Percentiles rank a stretch among this genome's conserved stretches.
phyloP scores from a whole-genome alignment of 2,888 invertebrate genomes.

The Subacronicta megacephala region DNA sequence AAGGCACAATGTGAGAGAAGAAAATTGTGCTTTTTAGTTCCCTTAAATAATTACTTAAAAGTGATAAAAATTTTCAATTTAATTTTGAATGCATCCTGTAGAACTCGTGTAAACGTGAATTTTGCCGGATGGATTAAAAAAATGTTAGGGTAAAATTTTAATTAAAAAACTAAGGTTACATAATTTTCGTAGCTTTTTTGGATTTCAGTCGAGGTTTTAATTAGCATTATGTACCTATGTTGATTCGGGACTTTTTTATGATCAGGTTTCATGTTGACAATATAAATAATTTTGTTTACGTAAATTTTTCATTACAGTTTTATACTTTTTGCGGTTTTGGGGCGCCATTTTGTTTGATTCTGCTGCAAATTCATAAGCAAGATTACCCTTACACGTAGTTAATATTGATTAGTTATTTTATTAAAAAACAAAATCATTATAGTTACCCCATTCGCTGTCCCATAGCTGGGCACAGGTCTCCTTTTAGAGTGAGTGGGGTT shows the following conservation, averaged over 20 bases:
- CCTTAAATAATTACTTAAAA: too few relatives aligned
- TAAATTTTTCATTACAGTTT: neutral
- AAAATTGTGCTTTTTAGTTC: too few relatives aligned
- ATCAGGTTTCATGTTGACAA: neutral
- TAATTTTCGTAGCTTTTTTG: neutral
- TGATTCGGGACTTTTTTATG: neutral
- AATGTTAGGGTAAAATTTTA: constrained; percentile 15
- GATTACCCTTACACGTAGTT: too few relatives aligned
- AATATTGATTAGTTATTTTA: too few relatives aligned
- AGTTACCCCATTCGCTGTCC: too few relatives aligned
- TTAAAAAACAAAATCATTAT: too few relatives aligned
- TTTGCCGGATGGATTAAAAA: neutral
- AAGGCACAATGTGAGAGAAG: too few relatives aligned
- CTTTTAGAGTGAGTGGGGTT: too few relatives aligned
- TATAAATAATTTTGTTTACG: neutral
- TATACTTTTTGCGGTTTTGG: neutral
- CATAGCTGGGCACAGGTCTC: too few relatives aligned
- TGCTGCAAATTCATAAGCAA: too few relatives aligned
- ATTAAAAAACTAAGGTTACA: constrained; percentile 21
- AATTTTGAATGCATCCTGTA: neutral
- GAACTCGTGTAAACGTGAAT: neutral
- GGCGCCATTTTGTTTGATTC: neutral
- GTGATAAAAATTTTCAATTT: too few relatives aligned
- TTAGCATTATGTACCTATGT: constrained; percentile 3
- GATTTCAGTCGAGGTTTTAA: constrained; percentile 2